Base-by-base conservation (phyloP, 2,797 vertebrate species). In the Melanotaenia parkinsoni region DNA sequence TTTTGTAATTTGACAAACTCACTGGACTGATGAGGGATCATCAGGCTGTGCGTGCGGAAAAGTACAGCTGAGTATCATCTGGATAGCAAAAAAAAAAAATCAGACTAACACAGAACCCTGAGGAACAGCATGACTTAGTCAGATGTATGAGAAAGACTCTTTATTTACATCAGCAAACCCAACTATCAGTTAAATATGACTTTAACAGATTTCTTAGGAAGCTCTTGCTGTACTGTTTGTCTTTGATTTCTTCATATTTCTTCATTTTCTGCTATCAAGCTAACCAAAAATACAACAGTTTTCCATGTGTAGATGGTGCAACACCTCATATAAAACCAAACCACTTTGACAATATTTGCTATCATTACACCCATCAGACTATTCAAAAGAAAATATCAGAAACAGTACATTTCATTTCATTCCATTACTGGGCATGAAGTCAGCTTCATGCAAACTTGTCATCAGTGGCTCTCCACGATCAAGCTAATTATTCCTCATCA, bases 401-500 rank as follows among this genome's bases (percentile, higher is more conserved):
- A 62, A 80, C 75, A 79, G 81, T 69, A 71, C 63, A 64, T 72
- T 74, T 62, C 28, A 81, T 82, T 86, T 82, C 58, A 58, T 72
- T 83, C 53, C 75, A 73, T 89, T 84, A 90, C 86, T 70, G 79
- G 76, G 79, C 72, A 54, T 64, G 28, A 22, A 65, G 63, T 63
- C 63, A 79, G 67, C 68, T 87, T 76, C 79, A 80, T 45, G 73
- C 61, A 67, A 87, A 74, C 69, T 89, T 84, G 84, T 86, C 80
- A 69, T 91, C 87, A 87, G 85, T 85, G 83, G 84, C 86, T 87
- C 90, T 87, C 77, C 62, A 73, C 59, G 47, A 90, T 84, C 58
- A 65, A 84, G 84, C 85, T 92, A 92, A 95, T 95, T 93, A 94
- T 87, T 90, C 85, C 85, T 92, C 92, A 91, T 91, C 92, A 88